These are phyloP conservation scores for Gavia stellata DNA, from an alignment of 2,113 vertebrate species.

Conservation along the genomic window DNA sequence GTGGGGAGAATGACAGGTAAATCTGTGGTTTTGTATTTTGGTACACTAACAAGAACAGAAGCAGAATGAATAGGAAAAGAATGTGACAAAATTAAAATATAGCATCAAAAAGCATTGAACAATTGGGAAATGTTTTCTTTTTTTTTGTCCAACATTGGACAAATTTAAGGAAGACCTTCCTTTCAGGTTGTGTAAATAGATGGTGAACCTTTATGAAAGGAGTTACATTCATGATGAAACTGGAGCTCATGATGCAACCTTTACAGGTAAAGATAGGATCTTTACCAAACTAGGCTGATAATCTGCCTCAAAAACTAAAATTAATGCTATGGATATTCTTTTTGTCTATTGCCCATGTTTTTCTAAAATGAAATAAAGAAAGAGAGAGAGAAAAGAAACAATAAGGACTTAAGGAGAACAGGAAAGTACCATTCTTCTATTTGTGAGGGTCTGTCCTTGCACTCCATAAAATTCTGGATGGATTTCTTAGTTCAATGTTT, in stretches of 20 bases:
- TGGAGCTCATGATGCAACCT: not conserved
- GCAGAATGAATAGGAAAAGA: not conserved
- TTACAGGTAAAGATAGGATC: not conserved
- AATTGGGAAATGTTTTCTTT: not conserved
- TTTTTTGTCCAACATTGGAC: not conserved
- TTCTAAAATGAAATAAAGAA: not conserved
- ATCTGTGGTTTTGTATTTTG: not conserved
- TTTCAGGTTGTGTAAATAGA: not conserved
- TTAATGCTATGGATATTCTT: not conserved
- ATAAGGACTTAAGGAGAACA: not conserved
- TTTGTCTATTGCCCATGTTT: not conserved
- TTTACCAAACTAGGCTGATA: not conserved
- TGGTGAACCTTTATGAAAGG: not conserved
- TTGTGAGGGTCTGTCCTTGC: not conserved
- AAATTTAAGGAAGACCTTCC: not conserved
- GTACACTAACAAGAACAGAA: not conserved
- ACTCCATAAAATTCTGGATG: not conserved
- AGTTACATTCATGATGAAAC: not conserved
- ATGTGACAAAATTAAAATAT: not conserved
- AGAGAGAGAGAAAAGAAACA: rapidly evolving
- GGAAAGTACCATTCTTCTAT: not conserved
- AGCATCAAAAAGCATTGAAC: not conserved
- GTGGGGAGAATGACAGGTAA: not conserved
- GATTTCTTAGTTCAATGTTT: not conserved
- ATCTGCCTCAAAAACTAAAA: not conserved